Percentiles rank a stretch among this genome's conserved stretches.
Evolutionary conservation across 1,140 invertebrate species (phyloP).

Genomic region (Zaprionus davidi): DNA sequence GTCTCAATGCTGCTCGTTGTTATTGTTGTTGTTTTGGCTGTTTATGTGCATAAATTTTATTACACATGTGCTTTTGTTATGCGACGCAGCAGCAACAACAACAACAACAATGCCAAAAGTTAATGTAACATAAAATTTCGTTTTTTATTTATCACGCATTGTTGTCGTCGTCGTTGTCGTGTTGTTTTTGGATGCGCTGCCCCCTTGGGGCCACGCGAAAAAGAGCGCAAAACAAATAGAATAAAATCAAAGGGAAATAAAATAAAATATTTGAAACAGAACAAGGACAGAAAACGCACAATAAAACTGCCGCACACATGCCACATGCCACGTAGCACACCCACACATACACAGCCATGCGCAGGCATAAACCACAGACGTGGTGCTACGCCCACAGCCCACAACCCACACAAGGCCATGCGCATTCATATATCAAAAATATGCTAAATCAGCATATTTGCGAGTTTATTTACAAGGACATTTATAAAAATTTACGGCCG

Average conservation of each 20-base stretch:
- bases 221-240: conserved; percentile 41
- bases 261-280: conserved; percentile 50
- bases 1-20: conserved; percentile 48
- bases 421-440: conserved; percentile 67
- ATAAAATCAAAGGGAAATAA: conserved; percentile 57
- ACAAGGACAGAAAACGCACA: conserved; percentile 49
- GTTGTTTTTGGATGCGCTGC: conserved; percentile 13
- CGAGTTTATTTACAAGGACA: conserved; percentile 83
- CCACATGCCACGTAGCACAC: conserved; percentile 35
- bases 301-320: conserved; percentile 74
- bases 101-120: conserved; percentile 50
- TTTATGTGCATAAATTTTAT: conserved; percentile 79
- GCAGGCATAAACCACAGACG: conserved; percentile 71
- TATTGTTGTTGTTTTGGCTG: conserved; percentile 35
- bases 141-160: conserved; percentile 69
- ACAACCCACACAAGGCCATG: conserved; percentile 58
- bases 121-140: conserved; percentile 79
- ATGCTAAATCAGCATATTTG: conserved; percentile 83
- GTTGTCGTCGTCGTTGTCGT: conserved; percentile 20
- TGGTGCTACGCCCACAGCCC: conserved; percentile 59
- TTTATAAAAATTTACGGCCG: conserved; percentile 82
- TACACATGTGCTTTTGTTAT: conserved; percentile 73
- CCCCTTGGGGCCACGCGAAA: conserved; percentile 44
- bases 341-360: conserved; percentile 15
- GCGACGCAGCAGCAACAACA: conserved; percentile 45